Evolutionary conservation across 2,113 vertebrate genomes (phyloP).

Genomic region (Prunella fulvescens): DNA sequence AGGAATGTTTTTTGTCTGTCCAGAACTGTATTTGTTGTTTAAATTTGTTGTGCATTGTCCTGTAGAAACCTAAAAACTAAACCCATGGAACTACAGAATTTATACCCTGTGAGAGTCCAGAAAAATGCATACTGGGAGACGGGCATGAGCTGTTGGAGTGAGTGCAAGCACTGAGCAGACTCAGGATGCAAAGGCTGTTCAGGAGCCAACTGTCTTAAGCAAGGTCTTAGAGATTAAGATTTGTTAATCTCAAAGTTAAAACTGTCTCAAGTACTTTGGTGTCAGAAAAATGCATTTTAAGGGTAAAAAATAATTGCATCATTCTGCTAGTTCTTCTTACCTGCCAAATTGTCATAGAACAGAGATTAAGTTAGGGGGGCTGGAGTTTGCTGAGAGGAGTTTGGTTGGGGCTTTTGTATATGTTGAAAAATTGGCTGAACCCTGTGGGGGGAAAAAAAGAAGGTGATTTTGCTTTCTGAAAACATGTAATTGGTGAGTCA

Average conservation of each 20-base stretch:
- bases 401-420: background rate
- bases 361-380: background rate
- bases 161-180: background rate
- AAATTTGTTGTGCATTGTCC: background rate
- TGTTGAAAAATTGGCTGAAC: background rate
- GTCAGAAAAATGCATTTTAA: background rate
- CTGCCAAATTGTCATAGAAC: background rate
- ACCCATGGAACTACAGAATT: background rate
- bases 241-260: background rate
- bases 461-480: background rate
- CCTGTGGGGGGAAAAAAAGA: background rate
- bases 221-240: background rate
- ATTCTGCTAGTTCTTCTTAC: background rate
- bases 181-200: background rate
- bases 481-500: background rate
- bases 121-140: background rate
- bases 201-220: background rate
- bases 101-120: background rate
- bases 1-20: background rate
- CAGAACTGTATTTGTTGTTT: background rate
- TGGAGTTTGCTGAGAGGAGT: background rate
- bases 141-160: background rate
- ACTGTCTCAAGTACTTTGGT: background rate
- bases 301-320: fast-evolving
- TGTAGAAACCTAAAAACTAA: background rate